Evolutionary conservation across 2,797 vertebrate genomes (phyloP), one percentile per base, ranked within the genome.

Genomic region (Cheirogaleus major): DNA sequence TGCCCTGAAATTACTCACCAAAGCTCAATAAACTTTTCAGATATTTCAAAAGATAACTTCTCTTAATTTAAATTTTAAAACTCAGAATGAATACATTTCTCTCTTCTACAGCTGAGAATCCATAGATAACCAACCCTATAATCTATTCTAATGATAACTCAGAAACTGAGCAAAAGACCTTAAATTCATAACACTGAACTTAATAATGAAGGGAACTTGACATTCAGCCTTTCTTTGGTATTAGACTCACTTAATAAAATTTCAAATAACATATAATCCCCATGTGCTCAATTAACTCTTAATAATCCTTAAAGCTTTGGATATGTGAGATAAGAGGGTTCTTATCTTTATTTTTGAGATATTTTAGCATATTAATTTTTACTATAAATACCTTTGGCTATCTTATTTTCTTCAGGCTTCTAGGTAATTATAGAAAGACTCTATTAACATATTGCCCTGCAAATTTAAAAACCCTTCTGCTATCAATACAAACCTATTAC

Each of bases 61-160:
- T 92, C 72, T 96, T 96, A 96, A 91, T 97, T 97, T 97, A 97
- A 96, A 95, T 96, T 96, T 87, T 96, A 96, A 91, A 96, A 87
- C 2, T 76, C 70, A 72, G 43, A 89, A 92, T 91, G 80, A 96
- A 92, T 79, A 72, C 23, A 95, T 55, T 52, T 2, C 38, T 8
- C 45, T 91, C 32, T 87, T 94, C 45, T 82, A 81, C 7, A 96
- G 96, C 89, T 89, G 73, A 52, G 43, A 95, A 93, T 93, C 89
- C 89, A 79, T 30, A 97, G 87, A 97, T 95, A 97, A 86, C 59
- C 25, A 92, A 86, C 55, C 75, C 65, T 95, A 78, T 92, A 96
- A 96, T 94, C 48, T 94, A 78, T 20, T 82, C 38, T 87, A 96
- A 94, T 92, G 65, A 90, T 79, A 95, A 97, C 65, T 89, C 85